Evolutionary conservation across 2,113 vertebrate species (phyloP).

Genomic region (Gambusia holbrooki): DNA sequence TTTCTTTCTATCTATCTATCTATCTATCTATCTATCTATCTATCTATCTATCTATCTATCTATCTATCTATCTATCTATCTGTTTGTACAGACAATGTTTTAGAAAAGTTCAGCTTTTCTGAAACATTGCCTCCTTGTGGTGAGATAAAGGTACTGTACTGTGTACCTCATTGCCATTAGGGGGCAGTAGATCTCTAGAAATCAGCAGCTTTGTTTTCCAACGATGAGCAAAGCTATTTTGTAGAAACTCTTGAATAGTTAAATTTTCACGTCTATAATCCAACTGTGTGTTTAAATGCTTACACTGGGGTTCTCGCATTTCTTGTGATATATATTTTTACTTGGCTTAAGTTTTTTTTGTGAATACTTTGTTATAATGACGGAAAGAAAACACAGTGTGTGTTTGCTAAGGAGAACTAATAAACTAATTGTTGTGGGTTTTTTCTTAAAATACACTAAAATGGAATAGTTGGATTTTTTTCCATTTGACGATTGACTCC

Average conservation of each 20-base stretch:
- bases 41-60: too few relatives aligned
- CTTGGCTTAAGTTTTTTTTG: too few relatives aligned
- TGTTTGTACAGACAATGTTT: too few relatives aligned
- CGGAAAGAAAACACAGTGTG: too few relatives aligned
- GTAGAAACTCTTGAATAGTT: not conserved
- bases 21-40: too few relatives aligned
- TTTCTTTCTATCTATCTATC: too few relatives aligned
- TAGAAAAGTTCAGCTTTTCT: not conserved
- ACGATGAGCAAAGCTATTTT: not conserved
- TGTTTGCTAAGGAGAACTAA: not conserved
- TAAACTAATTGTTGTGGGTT: not conserved
- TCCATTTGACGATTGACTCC: not conserved
- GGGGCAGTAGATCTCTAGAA: not conserved
- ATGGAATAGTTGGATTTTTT: not conserved
- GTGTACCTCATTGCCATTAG: not conserved
- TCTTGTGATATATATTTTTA: not conserved
- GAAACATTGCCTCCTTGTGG: constrained; percentile 5
- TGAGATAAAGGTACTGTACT: not conserved
- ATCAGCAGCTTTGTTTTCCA: not conserved
- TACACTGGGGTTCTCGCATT: not conserved
- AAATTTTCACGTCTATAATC: not conserved
- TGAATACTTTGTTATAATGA: too few relatives aligned
- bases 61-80: too few relatives aligned
- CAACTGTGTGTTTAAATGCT: not conserved
- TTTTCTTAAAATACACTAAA: not conserved